phyloP scores from a whole-genome alignment of 2,113 vertebrate species.

The Dasyprocta punctata region DNA sequence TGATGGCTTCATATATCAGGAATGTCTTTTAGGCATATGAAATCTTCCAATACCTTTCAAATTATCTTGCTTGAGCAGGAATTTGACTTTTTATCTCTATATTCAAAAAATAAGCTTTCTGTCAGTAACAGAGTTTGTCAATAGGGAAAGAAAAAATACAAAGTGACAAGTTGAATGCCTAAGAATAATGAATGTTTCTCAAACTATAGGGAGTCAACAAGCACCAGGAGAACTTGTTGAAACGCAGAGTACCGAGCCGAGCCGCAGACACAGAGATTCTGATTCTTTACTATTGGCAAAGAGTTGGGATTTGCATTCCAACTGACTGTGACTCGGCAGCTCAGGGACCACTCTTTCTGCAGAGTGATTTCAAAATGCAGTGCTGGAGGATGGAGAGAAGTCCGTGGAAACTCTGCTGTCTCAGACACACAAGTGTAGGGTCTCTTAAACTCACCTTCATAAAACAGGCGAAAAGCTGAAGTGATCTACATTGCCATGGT shows the following conservation, averaged over 20 bases:
- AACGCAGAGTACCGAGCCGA: not conserved
- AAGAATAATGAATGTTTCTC: not conserved
- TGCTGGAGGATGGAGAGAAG: not conserved
- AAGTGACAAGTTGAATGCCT: not conserved
- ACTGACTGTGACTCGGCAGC: no score
- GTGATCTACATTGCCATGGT: not conserved
- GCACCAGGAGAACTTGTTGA: not conserved
- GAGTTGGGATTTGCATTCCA: not conserved
- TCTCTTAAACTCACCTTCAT: not conserved
- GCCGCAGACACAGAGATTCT: not conserved
- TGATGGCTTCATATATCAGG: not conserved
- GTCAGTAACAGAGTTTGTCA: not conserved
- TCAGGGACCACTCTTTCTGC: not conserved
- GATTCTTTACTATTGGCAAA: not conserved
- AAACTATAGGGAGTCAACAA: not conserved
- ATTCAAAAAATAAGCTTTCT: conserved; percentile 1
- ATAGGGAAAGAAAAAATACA: not conserved
- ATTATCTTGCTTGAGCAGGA: not conserved
- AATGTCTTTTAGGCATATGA: not conserved
- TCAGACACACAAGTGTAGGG: not conserved
- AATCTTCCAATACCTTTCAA: not conserved
- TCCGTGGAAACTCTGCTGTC: not conserved
- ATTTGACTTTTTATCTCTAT: not conserved
- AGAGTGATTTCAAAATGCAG: not conserved
- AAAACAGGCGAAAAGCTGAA: not conserved